Base-by-base conservation (phyloP, 2,797 vertebrate genomes). In the Choloepus didactylus region DNA sequence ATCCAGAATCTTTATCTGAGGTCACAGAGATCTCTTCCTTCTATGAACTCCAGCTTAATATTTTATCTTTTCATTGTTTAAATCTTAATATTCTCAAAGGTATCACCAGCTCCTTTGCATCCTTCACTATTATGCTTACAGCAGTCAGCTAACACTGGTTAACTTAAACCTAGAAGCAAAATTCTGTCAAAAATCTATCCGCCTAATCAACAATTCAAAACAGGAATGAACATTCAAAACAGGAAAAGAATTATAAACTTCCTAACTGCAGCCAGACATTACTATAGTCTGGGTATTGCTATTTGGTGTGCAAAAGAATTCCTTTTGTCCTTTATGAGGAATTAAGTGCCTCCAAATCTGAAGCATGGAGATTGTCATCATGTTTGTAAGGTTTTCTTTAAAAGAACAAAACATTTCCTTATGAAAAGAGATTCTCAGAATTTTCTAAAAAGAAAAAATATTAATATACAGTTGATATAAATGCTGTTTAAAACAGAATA, bases 271-370 rank as follows among this genome's bases (percentile, higher is more conserved):
- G 62, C 66, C 83, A 41, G 91, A 85, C 75, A 83, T 16, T 62
- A 72, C 64, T 19, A 54, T 54, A 82, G 64, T 1, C 69, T 44
- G 23, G 9, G 60, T 2, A 44, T 0, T 89, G n/a, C 0, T 77
- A 92, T 85, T 92, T 84, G 94, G 95, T 92, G 96, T 51, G 95
- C 87, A 81, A 89, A 95, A 93, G 64, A 96, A 80, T 95, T 91
- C 54, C 62, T 95, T 85, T 92, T 84, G 85, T 89, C 87, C 79
- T 0, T 83, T 23, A 66, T 94, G 56, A 27, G 27, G 79, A 96
- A 89, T 23, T 81, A 87, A 95, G 49, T 66, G 59, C 5, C 2
- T 72, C 79, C 46, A 75, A 14, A 38, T 88, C 56, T 6, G 25
- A 97, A 97, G 95, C 11, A 67, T 35, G 31, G 29, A 84, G 69